These are phyloP conservation scores for Anthophora plumipes DNA, from an alignment of 2,888 invertebrate genomes.

Conservation along the genomic window DNA sequence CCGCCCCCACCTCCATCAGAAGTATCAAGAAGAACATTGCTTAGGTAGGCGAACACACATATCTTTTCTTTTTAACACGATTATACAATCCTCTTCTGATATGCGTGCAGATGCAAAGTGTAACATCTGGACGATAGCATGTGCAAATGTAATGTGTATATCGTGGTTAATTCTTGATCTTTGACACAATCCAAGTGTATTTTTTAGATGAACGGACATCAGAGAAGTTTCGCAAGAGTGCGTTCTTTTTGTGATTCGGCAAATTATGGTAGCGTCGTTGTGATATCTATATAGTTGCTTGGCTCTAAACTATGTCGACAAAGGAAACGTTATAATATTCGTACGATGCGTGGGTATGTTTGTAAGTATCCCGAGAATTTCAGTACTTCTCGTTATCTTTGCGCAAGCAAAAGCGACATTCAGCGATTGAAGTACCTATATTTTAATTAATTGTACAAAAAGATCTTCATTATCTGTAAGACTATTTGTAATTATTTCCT, in stretches of 20 bases:
- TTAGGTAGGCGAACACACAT: conserved; percentile 28
- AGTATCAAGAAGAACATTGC: conserved; percentile 34
- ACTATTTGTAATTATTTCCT: too few relatives aligned
- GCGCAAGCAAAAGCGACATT: not conserved
- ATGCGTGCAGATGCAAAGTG: conserved; percentile 43
- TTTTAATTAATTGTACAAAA: too few relatives aligned
- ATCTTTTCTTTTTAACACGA: conserved; percentile 32
- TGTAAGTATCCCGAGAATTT: conserved; percentile 3
- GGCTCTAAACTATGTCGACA: conserved; percentile 35
- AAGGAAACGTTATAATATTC: conserved; percentile 4
- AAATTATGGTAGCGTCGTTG: conserved; percentile 58
- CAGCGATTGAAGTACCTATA: not conserved
- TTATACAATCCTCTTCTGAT: conserved; percentile 27
- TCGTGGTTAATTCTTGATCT: conserved; percentile 25
- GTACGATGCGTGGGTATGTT: not conserved
- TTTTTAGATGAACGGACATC: conserved; percentile 15
- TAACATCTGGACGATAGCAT: conserved; percentile 16
- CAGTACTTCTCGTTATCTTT: conserved; percentile 1
- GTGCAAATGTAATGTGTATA: conserved; percentile 16
- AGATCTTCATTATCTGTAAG: too few relatives aligned
- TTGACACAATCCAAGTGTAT: conserved; percentile 21
- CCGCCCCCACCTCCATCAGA: too few relatives aligned
- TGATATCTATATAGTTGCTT: conserved; percentile 53
- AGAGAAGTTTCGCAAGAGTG: conserved; percentile 17
- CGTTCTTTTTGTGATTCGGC: conserved; percentile 36